Base-by-base conservation (phyloP, 2,888 invertebrate genomes). In the Lymantria dispar region DNA sequence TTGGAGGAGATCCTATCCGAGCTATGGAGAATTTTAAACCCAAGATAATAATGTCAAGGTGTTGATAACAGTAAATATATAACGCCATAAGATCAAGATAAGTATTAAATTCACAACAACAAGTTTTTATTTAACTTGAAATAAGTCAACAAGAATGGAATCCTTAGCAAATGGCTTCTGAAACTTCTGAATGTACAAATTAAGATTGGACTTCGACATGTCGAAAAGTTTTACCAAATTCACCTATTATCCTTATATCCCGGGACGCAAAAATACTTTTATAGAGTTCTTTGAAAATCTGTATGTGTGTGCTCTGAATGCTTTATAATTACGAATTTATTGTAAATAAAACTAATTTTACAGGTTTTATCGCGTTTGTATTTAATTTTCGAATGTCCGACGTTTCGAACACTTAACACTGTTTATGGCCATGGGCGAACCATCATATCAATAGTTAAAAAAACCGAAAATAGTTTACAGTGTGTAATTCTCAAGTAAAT, bases 171-270 rank as follows among this genome's bases (percentile, higher is more conserved):
- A 68, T 60, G 57, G 56, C 41, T 52, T 54, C 43, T 53, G 39
- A 3, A 65, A 68, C 56, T 65, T 68, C 51, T 51, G 47, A 57
- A 65, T 59, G 50, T 58, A 56, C 56, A 55, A 62, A 68, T 65
- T 65, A 68, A 60, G 66, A 60, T 56, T 50, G 54, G 45, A 49
- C 46, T 43, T 40, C 42, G 30, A 42, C 58, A 54, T 50, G 52
- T 42, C 43, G 30, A 45, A 64, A 59, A 47, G 65, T 64, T 52
- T 43, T 30, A 44, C 39, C 29, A 46, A 65, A 59, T 47, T 57
- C 43, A 37, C 11, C 65, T 48, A 59, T 59, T 64, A 56, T 64
- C 43, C 39, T 45, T 43, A 22, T 40, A 29, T 47, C 45, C 39
- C 43, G 29, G 8, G 3, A 49, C 48, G 39, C 47, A 52, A 31